Evolutionary conservation across 2,888 invertebrate species (phyloP).

Genomic region (Yponomeuta malinellus): DNA sequence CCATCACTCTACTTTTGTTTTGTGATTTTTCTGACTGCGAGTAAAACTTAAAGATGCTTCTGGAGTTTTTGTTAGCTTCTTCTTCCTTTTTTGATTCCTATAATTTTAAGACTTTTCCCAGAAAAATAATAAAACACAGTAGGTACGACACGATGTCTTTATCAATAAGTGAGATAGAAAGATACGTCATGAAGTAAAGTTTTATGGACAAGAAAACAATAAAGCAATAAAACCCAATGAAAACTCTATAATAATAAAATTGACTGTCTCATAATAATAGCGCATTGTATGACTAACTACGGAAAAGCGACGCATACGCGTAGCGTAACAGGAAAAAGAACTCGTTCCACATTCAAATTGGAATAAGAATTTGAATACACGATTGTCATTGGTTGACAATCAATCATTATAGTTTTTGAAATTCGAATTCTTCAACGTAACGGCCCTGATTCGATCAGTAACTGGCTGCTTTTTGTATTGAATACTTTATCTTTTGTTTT

Average conservation of each 20-base stretch:
- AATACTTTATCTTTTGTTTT: conserved; percentile 15
- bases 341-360: conserved; percentile 68
- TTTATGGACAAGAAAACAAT: conserved; percentile 19
- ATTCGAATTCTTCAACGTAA: conserved; percentile 61
- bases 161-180: background rate
- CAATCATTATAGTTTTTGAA: conserved; percentile 72
- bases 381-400: conserved; percentile 73
- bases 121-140: background rate
- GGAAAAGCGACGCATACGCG: conserved; percentile 50
- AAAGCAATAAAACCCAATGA: conserved; percentile 28
- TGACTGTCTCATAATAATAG: conserved; percentile 32
- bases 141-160: background rate
- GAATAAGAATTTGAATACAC: conserved; percentile 66
- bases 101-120: background rate
- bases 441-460: conserved; percentile 57
- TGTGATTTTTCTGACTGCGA: background rate
- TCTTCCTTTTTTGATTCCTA: background rate
- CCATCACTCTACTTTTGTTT: background rate
- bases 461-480: conserved; percentile 39
- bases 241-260: conserved; percentile 30
- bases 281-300: conserved; percentile 53
- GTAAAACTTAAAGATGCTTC: background rate
- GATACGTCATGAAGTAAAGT: background rate
- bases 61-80: background rate
- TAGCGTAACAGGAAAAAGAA: conserved; percentile 57